A percentile compares a stretch with the other conserved stretches of the same genome.
phyloP scores from a whole-genome alignment of 1,140 invertebrate species.

The Stenopsyche tienmushanensis region DNA sequence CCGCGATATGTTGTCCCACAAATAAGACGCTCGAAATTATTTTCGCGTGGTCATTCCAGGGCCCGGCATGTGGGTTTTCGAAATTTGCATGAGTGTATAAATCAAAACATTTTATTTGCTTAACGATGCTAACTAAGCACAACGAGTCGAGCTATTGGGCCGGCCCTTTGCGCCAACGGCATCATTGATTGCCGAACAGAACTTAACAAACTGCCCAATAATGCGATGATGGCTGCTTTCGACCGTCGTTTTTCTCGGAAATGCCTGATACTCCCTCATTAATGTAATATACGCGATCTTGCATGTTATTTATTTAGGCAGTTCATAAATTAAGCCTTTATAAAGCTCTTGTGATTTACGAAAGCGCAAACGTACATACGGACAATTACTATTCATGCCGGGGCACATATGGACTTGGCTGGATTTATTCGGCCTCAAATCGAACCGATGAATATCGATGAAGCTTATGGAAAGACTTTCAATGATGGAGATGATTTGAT shows the following conservation, averaged over 20 bases:
- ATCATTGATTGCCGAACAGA: conserved; percentile 20
- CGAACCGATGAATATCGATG: too few relatives aligned
- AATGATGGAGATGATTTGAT: too few relatives aligned
- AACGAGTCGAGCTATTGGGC: too few relatives aligned
- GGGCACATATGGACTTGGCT: too few relatives aligned
- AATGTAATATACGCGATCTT: not conserved
- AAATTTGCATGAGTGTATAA: conserved; percentile 42
- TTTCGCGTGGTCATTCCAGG: conserved; percentile 26
- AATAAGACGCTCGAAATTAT: conserved; percentile 22
- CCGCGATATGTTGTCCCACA: not conserved
- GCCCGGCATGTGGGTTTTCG: conserved; percentile 39
- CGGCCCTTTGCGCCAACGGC: conserved; percentile 22
- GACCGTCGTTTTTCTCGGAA: conserved; percentile 21
- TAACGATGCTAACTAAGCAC: conserved; percentile 35
- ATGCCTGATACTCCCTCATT: not conserved
- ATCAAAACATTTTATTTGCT: conserved; percentile 42
- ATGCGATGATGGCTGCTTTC: conserved; percentile 12
- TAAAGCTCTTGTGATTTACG: not conserved
- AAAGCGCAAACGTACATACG: too few relatives aligned
- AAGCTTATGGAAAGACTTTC: too few relatives aligned
- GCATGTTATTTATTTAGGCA: not conserved
- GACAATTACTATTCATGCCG: too few relatives aligned
- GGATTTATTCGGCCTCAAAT: too few relatives aligned
- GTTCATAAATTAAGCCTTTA: not conserved
- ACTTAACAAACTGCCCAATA: conserved; percentile 30